Conservation (phyloP, 1,140 invertebrate species). For the Idris sp. region DNA sequence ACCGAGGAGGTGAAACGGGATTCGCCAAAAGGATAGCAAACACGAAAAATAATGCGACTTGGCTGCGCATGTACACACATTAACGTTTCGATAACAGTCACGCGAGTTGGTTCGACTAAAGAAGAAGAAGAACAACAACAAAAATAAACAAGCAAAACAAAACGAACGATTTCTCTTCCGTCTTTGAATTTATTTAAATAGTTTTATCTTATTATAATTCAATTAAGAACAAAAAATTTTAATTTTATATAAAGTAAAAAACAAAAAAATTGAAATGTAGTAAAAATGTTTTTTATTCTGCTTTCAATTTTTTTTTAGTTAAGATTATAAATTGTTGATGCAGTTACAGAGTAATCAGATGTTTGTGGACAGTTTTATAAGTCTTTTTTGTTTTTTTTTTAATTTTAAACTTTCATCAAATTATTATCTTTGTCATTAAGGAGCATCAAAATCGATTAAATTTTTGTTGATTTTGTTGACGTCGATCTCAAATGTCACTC, state of each 20-base stretch:
- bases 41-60: conserved; percentile 36
- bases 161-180: conserved; percentile 31
- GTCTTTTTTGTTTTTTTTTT: no score
- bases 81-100: conserved; percentile 48
- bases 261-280: no score
- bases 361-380: no score
- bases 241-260: no score
- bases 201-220: neutral
- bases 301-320: no score
- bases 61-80: conserved; percentile 39
- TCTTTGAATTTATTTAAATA: conserved; percentile 3
- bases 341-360: no score
- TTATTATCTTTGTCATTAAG: no score
- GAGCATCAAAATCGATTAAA: conserved; percentile 23
- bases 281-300: no score
- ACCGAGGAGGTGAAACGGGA: conserved; percentile 25
- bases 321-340: no score
- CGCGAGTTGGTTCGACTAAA: conserved; percentile 25
- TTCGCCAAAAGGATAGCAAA: conserved; percentile 36
- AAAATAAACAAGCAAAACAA: no score
- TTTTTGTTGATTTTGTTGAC: conserved; percentile 7
- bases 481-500: conserved; percentile 42
- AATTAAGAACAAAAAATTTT: no score
- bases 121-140: no score
- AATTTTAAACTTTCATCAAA: conserved; percentile 24